phyloP scores from a whole-genome alignment of 2,797 vertebrate species.

The Leptodactylus fallax region DNA sequence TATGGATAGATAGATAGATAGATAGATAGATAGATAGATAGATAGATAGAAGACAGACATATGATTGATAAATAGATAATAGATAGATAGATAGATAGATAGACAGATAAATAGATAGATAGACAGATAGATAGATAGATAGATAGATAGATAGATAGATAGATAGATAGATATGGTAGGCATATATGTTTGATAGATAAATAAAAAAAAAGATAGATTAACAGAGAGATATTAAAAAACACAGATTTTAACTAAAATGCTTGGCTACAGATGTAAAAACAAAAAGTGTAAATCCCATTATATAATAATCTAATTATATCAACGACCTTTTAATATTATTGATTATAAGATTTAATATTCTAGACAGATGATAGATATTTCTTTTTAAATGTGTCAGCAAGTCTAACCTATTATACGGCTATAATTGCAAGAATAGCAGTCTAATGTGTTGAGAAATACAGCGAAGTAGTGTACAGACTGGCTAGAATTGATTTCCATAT shows the following conservation, averaged over 20 bases:
- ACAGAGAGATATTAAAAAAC: not conserved
- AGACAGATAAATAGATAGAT: not conserved
- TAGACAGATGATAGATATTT: not conserved
- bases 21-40: not conserved
- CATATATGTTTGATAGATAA: not conserved
- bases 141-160: not conserved
- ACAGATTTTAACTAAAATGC: not conserved
- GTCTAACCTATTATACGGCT: not conserved
- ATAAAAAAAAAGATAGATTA: conserved; percentile 9
- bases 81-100: not conserved
- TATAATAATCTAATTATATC: not conserved
- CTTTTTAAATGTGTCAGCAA: not conserved
- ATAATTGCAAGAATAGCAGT: not conserved
- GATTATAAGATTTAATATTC: not conserved
- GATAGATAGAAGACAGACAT: not conserved
- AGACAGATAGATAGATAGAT: not conserved
- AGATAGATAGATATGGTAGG: not conserved
- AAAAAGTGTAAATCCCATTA: not conserved
- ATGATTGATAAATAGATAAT: not conserved
- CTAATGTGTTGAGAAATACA: not conserved
- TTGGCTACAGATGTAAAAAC: not conserved
- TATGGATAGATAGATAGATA: not conserved
- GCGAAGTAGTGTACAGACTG: not conserved
- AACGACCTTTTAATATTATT: not conserved
- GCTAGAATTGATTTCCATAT: not conserved